phyloP scores from a whole-genome alignment of 23 tunicate species.

The Corella eumyota region DNA sequence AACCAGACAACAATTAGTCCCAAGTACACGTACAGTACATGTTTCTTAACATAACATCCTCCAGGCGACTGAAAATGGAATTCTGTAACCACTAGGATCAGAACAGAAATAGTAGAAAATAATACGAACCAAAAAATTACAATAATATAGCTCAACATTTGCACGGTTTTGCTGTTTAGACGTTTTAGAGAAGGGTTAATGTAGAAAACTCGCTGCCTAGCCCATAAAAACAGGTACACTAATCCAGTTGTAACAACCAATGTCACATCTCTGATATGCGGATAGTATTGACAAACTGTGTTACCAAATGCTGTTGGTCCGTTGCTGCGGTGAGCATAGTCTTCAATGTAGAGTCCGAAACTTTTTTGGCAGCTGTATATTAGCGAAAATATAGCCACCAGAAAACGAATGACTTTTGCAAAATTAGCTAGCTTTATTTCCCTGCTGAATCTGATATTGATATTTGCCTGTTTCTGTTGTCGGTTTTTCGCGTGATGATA shows the following conservation, averaged over 20 bases:
- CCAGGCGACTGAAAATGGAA: slow-evolving; percentile 13
- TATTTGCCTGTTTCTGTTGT: background rate
- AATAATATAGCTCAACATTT: slow-evolving; percentile 13
- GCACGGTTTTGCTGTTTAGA: slow-evolving; percentile 18
- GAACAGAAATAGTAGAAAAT: slow-evolving; percentile 1
- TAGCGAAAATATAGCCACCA: slow-evolving; percentile 3
- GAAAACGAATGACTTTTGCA: slow-evolving; percentile 6
- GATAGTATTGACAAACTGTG: slow-evolving; percentile 9
- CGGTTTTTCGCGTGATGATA: slow-evolving; percentile 5
- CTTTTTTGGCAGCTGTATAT: slow-evolving; percentile 1
- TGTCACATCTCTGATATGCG: slow-evolving; percentile 5
- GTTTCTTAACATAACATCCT: slow-evolving; percentile 13
- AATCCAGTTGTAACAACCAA: slow-evolving; percentile 18
- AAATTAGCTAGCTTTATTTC: slow-evolving; percentile 11
- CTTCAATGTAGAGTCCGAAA: background rate
- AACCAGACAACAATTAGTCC: slow-evolving; percentile 17
- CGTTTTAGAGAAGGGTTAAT: slow-evolving; percentile 29
- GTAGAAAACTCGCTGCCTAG: slow-evolving; percentile 54
- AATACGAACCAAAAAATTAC: slow-evolving; percentile 29
- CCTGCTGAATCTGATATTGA: background rate
- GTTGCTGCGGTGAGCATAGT: slow-evolving; percentile 1
- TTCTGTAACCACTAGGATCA: slow-evolving; percentile 2
- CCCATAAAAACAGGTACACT: slow-evolving; percentile 52
- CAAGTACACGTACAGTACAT: background rate
- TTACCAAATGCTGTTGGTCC: background rate